phyloP scores from a whole-genome alignment of 1,140 invertebrate species.

The Orussus abietinus region DNA sequence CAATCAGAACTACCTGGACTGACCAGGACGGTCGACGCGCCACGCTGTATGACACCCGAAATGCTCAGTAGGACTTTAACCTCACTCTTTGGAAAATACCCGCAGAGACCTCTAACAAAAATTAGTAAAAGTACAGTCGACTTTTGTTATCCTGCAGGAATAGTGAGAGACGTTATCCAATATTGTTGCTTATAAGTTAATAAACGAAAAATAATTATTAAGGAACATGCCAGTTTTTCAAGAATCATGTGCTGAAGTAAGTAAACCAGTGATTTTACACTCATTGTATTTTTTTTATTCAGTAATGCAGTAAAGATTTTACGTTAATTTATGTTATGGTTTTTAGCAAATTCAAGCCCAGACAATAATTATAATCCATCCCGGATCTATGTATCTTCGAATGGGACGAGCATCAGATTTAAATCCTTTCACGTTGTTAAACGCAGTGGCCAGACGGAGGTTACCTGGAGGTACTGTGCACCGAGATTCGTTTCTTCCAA shows the following conservation, averaged over 20 bases:
- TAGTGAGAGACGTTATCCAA: too few relatives aligned
- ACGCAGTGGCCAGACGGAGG: slow-evolving; percentile 77
- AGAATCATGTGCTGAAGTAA: slow-evolving; percentile 45
- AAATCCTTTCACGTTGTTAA: slow-evolving; percentile 77
- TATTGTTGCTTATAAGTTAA: too few relatives aligned
- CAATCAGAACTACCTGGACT: too few relatives aligned
- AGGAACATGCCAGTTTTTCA: slow-evolving; percentile 45
- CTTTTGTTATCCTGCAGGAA: too few relatives aligned
- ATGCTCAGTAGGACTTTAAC: too few relatives aligned
- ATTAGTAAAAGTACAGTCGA: too few relatives aligned
- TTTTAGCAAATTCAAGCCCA: slow-evolving; percentile 68
- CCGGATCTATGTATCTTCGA: slow-evolving; percentile 83
- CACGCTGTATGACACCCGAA: too few relatives aligned
- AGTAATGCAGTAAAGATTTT: slow-evolving; percentile 6
- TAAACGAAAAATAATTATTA: slow-evolving; percentile 24
- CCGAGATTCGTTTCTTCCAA: slow-evolving; percentile 64
- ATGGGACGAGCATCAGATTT: slow-evolving; percentile 88
- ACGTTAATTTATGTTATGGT: slow-evolving; percentile 11
- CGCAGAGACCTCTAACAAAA: too few relatives aligned
- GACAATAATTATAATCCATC: slow-evolving; percentile 89
- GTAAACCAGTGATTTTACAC: slow-evolving; percentile 10
- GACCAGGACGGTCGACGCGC: too few relatives aligned
- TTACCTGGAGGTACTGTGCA: slow-evolving; percentile 57
- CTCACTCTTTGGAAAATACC: too few relatives aligned
- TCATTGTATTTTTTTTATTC: slow-evolving; percentile 6